Base-by-base conservation (phyloP, 2,797 vertebrate species). In the Sebastes itinus region DNA sequence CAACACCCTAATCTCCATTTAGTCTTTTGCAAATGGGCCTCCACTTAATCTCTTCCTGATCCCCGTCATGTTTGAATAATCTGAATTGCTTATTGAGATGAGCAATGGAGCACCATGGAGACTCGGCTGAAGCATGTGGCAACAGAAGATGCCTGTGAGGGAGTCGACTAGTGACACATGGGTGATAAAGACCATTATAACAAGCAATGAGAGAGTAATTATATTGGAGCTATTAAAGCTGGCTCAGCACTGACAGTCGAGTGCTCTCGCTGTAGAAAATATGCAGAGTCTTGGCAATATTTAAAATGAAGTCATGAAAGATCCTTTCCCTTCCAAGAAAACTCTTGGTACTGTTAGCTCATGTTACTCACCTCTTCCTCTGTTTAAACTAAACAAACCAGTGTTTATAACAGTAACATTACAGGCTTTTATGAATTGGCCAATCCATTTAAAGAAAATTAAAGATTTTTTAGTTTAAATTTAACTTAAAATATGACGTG, bases 151-250 rank as follows among this genome's bases (percentile, higher is more conserved):
- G 72, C 63, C 66, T 75, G 68, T 13, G 56, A 82, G 67, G 35
- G 82, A 74, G 61, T 28, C 67, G 66, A 88, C 81, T 83, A 78
- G 78, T 79, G 74, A 86, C 78, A 90, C 81, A 76, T 62, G 85
- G 80, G 64, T 49, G 76, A 87, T 77, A 52, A 79, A 82, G 38
- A 16, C 67, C 61, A 69, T 63, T 79, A 70, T 72, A 84, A 81
- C 49, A 54, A 59, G 81, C 59, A 76, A 58, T 64, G 65, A 32
- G 54, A 73, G 16, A 66, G 66, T 77, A 67, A 68, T 77, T 67
- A 79, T 62, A 77, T 82, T 55, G 68, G 79, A 81, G 62, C 60
- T 52, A 77, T 59, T 78, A 23, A 55, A 75, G 71, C 68, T 72
- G 59, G 59, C 55, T 77, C 74, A 77, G 28, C 67, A 35, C 11